Base-by-base conservation (phyloP, 1,140 invertebrate genomes). In the Caenorhabditis remanei region DNA sequence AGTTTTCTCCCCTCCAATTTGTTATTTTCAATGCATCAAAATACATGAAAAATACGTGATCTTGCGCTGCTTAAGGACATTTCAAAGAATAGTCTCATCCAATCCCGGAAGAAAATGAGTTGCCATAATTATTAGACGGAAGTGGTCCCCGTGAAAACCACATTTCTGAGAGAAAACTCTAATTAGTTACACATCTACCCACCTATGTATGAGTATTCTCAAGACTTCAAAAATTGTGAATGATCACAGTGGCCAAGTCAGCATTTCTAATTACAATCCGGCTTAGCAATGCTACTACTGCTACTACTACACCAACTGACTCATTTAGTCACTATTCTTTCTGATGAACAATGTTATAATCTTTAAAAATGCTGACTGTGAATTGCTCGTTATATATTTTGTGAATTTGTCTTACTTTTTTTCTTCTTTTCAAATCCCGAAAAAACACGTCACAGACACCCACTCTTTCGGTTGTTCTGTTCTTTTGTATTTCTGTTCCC, bases 101-200 rank as follows among this genome's bases (percentile, higher is more conserved):
- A 71, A 71, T 71, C 65, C 65, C 43, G 65, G 65, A 71, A 71
- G 65, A 71, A 46, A 46, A 71, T 19, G 19, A 43, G 1, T 43
- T 0, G 13, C 16, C n/a, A 43, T 11, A 71, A 71, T 71, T 71
- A 71, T 71, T 8, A 7, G 19, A 43, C 65, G 65, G 65, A 71
- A 19, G 14, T 71, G 65, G 41, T 71, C 65, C 41, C 19, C 4
- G 14, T 16, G 41, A 71, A 46, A 19, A 43, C 16, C 65, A 71
- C 41, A 46, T 71, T 46, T 46, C 14, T 43, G 5, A 43, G 65
- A 19, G 41, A 71, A 71, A 19, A 43, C 19, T 71, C 65, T 46
- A 71, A 71, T 71, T 71, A 46, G 65, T 71, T 71, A 19, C 65
- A 32, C 41, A 53, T 53, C 65, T 63, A 32, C 61, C 41, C 61